phyloP scores from a whole-genome alignment of 1,140 invertebrate genomes.

The Euwallacea fornicatus region DNA sequence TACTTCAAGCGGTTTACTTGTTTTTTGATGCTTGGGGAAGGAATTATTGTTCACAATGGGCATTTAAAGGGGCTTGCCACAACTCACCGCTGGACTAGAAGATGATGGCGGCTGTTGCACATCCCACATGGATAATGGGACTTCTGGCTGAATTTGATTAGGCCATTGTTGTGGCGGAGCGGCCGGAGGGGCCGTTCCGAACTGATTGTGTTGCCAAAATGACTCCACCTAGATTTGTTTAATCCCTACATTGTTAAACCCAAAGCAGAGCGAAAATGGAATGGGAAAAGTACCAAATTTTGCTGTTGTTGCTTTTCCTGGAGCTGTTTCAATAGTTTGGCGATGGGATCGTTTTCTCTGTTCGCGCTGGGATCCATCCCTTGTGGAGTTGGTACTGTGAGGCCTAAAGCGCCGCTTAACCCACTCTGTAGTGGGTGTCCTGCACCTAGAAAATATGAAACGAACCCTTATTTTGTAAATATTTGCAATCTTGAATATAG shows the following conservation, averaged over 20 bases:
- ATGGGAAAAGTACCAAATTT: conserved; percentile 17
- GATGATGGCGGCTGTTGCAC: conserved; percentile 44
- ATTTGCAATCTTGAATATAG: too few species aligned
- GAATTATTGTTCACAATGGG: not conserved
- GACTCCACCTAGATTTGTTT: conserved; percentile 43
- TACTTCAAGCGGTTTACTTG: conserved; percentile 13
- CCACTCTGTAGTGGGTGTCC: too few species aligned
- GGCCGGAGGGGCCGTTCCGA: conserved; percentile 23
- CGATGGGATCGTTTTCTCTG: conserved; percentile 58
- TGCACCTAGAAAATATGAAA: too few species aligned
- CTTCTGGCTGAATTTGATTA: conserved; percentile 41
- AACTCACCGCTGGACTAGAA: conserved; percentile 16
- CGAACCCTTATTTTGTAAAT: too few species aligned
- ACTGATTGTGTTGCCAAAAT: conserved; percentile 48
- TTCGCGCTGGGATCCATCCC: conserved; percentile 37
- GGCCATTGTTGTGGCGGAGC: conserved; percentile 34
- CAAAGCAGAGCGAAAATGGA: too few species aligned
- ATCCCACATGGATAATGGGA: conserved; percentile 51
- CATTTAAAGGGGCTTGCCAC: not conserved
- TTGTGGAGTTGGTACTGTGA: conserved; percentile 11
- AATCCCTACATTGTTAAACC: not conserved
- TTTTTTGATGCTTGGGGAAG: conserved; percentile 5
- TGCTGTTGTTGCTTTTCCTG: conserved; percentile 41
- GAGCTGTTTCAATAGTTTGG: conserved; percentile 58
- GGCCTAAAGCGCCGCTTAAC: not conserved